Evolutionary conservation across 2,888 invertebrate genomes (phyloP).

Genomic region (Epicampocera succincta): DNA sequence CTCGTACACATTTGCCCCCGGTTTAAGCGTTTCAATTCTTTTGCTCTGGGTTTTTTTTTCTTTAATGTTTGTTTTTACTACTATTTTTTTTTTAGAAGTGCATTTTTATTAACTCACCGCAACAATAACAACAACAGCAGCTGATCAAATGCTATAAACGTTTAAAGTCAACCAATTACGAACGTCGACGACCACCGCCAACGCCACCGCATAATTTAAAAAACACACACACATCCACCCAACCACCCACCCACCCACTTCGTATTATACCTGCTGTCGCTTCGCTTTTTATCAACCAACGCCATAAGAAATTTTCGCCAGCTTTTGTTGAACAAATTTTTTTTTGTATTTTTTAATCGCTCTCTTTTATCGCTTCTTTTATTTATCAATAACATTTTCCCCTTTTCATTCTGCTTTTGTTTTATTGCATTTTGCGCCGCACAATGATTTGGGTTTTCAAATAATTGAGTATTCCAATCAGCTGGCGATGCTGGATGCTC

Average conservation of each 20-base stretch:
- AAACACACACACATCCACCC: too few species aligned
- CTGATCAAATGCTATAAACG: neutral
- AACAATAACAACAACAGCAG: conserved; percentile 12
- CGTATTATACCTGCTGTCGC: neutral
- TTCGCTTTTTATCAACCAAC: conserved; percentile 14
- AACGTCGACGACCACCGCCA: neutral
- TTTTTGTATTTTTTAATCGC: too few species aligned
- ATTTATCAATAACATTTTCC: neutral
- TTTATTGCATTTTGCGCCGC: neutral
- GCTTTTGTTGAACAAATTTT: neutral
- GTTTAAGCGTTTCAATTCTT: conserved; percentile 1
- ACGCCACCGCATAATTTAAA: too few species aligned
- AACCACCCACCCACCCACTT: too few species aligned
- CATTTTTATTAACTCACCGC: conserved; percentile 26
- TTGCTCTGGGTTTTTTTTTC: neutral
- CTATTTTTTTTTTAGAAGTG: conserved; percentile 14
- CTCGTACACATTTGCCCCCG: neutral
- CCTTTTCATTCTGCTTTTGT: neutral
- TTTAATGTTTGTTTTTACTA: neutral
- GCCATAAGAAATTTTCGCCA: conserved; percentile 1
- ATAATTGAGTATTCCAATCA: conserved; percentile 35
- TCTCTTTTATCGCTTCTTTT: too few species aligned
- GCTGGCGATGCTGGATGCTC: conserved; percentile 12
- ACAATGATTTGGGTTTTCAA: neutral
- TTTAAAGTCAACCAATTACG: neutral